phyloP scores from a whole-genome alignment of 1,140 invertebrate species.

The Hylaeus volcanicus region DNA sequence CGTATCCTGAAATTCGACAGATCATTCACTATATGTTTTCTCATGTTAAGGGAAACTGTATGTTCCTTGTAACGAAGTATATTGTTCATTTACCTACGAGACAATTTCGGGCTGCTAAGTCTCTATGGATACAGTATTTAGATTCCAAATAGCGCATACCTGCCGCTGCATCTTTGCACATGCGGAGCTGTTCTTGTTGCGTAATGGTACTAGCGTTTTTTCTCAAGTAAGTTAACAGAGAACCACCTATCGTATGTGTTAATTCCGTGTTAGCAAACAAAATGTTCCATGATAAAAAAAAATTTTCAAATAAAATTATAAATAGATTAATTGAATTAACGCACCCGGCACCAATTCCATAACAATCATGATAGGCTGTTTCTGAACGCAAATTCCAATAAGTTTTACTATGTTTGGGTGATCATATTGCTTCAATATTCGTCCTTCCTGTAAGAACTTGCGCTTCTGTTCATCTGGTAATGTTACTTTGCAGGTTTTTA shows the following conservation, averaged over 20 bases:
- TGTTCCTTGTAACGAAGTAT: background rate
- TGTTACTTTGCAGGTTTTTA: conserved; percentile 97
- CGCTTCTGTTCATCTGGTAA: conserved; percentile 97
- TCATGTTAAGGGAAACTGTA: background rate
- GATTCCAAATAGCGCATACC: conserved; percentile 98
- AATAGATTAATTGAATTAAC: background rate
- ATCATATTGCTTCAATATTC: conserved; percentile 97
- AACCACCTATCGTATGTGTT: conserved; percentile 85
- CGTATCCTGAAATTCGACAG: conserved; percentile 81
- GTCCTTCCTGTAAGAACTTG: conserved; percentile 97
- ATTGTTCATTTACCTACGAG: conserved; percentile 85
- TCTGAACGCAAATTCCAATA: conserved; percentile 98
- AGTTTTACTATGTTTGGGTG: conserved; percentile 97
- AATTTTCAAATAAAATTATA: conserved; percentile 4
- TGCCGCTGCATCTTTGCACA: conserved; percentile 96
- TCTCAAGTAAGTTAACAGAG: conserved; percentile 92
- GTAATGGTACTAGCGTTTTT: conserved; percentile 87
- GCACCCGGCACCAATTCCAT: conserved; percentile 97
- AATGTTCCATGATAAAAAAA: background rate
- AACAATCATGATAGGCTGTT: conserved; percentile 99
- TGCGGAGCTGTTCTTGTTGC: conserved; percentile 89
- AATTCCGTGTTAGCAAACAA: conserved; percentile 12
- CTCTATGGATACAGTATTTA: conserved; percentile 97
- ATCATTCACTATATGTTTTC: background rate
- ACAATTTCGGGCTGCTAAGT: conserved; percentile 97